These are phyloP conservation scores for Caenorhabditis angaria DNA, from an alignment of 2,888 invertebrate genomes.

Conservation along the genomic window DNA sequence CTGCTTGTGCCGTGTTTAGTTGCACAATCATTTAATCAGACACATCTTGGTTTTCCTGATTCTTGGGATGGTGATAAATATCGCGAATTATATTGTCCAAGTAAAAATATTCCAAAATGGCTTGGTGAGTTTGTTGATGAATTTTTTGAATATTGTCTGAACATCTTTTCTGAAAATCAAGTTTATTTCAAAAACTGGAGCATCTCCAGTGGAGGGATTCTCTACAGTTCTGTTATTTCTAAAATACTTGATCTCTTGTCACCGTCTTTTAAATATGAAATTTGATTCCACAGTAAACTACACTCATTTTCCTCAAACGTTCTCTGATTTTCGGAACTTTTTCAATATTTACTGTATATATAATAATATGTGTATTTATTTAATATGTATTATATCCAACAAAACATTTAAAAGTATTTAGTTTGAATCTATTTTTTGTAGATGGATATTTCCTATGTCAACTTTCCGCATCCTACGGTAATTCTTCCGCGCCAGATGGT, in stretches of 20 bases:
- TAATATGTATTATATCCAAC: too few relatives aligned
- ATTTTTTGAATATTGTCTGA: neutral
- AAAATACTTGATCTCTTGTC: too few relatives aligned
- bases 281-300: too few relatives aligned
- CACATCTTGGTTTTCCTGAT: slow-evolving; percentile 68
- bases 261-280: too few relatives aligned
- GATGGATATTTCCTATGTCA: slow-evolving; percentile 72
- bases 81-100: slow-evolving; percentile 68
- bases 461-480: slow-evolving; percentile 71
- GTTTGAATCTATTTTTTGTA: too few relatives aligned
- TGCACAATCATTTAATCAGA: slow-evolving; percentile 50
- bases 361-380: neutral
- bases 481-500: slow-evolving; percentile 64
- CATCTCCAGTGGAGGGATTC: too few relatives aligned
- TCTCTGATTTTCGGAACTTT: slow-evolving; percentile 1
- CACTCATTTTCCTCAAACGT: too few relatives aligned
- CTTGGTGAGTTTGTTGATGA: slow-evolving; percentile 54
- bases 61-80: slow-evolving; percentile 72
- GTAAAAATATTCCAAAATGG: slow-evolving; percentile 69
- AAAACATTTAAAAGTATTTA: too few relatives aligned
- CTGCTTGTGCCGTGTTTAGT: neutral
- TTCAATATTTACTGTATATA: neutral
- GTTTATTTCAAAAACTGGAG: too few relatives aligned
- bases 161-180: neutral
- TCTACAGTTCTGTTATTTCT: too few relatives aligned